Conservation (phyloP, 2,888 invertebrate genomes). For the Chrysolina americana region DNA sequence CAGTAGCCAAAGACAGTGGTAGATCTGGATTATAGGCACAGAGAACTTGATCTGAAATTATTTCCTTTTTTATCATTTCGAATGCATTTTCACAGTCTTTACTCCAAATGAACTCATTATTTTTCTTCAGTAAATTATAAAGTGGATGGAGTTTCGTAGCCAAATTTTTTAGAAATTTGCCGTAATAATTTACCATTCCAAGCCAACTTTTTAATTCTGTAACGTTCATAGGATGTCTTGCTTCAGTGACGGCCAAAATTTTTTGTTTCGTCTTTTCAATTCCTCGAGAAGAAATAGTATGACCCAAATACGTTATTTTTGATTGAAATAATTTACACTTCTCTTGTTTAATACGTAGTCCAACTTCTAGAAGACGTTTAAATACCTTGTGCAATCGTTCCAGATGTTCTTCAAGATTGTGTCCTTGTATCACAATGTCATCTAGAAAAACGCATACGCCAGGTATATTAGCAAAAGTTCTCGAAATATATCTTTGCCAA, state of each 20-base stretch:
- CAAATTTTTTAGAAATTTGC: neutral
- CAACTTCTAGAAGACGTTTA: neutral
- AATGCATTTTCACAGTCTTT: slow-evolving; percentile 21
- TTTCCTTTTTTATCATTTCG: slow-evolving; percentile 1
- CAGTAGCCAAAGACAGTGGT: neutral
- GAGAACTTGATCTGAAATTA: slow-evolving; percentile 5
- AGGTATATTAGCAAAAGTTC: no score
- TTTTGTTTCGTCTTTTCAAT: no score
- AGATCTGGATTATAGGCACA: slow-evolving; percentile 5
- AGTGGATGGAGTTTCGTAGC: slow-evolving; percentile 8
- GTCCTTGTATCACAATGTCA: no score
- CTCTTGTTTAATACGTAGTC: neutral
- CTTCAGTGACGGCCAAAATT: neutral
- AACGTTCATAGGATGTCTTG: neutral
- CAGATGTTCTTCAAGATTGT: no score
- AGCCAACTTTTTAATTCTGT: neutral
- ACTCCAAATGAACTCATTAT: slow-evolving; percentile 12
- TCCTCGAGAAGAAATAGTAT: no score
- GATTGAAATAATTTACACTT: neutral
- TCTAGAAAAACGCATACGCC: no score
- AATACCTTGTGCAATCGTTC: neutral
- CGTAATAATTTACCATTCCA: slow-evolving; percentile 7
- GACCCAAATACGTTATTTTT: no score
- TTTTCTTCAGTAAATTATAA: slow-evolving; percentile 18
- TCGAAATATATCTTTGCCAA: no score